Evolutionary conservation across 2,113 vertebrate genomes (phyloP).

Genomic region (Osmerus mordax): DNA sequence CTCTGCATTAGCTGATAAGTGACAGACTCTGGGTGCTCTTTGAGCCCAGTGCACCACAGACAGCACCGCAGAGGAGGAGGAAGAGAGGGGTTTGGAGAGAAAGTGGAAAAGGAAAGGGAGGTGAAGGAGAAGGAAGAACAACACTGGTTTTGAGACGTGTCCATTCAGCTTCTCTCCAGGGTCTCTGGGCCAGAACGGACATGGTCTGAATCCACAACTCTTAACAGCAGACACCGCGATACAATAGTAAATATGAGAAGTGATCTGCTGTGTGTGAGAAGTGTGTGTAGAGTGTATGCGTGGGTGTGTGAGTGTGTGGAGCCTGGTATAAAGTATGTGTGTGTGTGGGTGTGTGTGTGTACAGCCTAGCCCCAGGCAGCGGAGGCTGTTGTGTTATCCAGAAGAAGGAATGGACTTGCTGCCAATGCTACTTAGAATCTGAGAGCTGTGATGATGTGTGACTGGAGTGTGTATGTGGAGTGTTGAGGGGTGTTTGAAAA

Average conservation of each 20-base stretch:
- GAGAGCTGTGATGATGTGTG: too few species aligned
- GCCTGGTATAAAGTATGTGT: background rate
- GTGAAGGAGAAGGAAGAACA: background rate
- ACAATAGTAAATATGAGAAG: too few species aligned
- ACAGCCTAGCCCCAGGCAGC: background rate
- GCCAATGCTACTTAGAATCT: background rate
- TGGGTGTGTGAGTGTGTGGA: background rate
- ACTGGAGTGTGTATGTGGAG: too few species aligned
- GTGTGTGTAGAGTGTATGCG: too few species aligned
- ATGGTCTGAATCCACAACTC: too few species aligned
- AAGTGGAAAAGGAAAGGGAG: background rate
- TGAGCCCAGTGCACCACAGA: background rate
- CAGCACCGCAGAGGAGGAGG: background rate
- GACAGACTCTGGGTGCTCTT: conserved; percentile 2
- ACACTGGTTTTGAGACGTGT: too few species aligned
- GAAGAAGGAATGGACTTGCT: background rate
- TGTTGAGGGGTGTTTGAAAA: too few species aligned
- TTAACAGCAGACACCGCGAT: too few species aligned
- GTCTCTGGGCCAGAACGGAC: too few species aligned
- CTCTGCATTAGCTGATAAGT: background rate
- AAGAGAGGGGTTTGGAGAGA: background rate
- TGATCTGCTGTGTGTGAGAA: too few species aligned
- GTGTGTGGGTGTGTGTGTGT: background rate
- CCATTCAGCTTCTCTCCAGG: too few species aligned
- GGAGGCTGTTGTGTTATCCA: background rate